phyloP scores from a whole-genome alignment of 2,797 vertebrate species.

The Tympanoctomys barrerae region DNA sequence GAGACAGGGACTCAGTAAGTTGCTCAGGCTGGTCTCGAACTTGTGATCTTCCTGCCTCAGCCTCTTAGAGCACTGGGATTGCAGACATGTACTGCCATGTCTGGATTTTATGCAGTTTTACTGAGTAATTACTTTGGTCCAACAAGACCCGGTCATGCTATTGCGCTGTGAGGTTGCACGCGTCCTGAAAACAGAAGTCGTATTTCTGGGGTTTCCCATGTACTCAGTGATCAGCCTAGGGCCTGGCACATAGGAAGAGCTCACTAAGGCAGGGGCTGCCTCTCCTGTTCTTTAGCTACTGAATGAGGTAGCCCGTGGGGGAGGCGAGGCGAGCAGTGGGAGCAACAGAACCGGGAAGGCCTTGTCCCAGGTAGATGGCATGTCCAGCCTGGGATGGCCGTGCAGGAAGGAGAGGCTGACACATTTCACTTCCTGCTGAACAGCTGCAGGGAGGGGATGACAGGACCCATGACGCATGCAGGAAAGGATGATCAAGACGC shows the following conservation, averaged over 20 bases:
- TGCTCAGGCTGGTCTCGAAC: not conserved
- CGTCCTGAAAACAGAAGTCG: not conserved
- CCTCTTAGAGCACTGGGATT: not conserved
- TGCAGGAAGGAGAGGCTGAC: not conserved
- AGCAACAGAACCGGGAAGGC: not conserved
- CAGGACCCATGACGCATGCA: not conserved
- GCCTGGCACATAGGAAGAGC: not conserved
- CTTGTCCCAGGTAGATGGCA: not conserved
- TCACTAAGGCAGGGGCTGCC: not conserved
- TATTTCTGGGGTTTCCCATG: not conserved
- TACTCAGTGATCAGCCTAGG: not conserved
- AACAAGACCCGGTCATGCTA: not conserved
- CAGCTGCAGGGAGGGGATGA: not conserved
- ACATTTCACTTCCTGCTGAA: not conserved
- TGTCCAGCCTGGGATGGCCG: not conserved
- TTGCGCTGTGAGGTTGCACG: not conserved
- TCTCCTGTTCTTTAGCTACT: not conserved
- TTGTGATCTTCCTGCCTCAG: not conserved
- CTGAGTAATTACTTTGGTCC: not conserved
- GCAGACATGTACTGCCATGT: not conserved
- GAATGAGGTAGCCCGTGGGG: not conserved
- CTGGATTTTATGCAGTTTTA: not conserved
- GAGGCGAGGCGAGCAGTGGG: not conserved
- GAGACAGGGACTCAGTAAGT: not conserved
- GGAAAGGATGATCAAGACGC: not conserved